Evolutionary conservation across 2,797 vertebrate genomes (phyloP), one percentile per base, ranked within the genome.

Genomic region (Fistularia tabacaria): DNA sequence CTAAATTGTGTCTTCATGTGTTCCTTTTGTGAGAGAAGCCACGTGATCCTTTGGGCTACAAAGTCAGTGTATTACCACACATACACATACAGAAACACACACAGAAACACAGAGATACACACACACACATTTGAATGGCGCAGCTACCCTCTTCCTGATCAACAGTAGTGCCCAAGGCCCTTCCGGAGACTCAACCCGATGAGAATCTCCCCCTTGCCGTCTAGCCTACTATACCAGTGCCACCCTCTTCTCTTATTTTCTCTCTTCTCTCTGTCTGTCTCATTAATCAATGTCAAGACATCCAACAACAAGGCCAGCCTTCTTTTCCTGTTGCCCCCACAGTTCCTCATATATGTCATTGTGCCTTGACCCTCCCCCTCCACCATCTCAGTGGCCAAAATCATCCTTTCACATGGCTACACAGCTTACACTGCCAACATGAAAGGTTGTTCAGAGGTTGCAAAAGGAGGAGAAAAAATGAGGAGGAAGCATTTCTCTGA

Each of bases 211-310:
- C 14, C 14, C 43, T 45, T 45, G 11, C 43, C 10, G 48, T 73
- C 72, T 82, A 64, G 75, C 53, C 68, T 76, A 72, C 73, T 73
- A 77, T 61, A 82, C 81, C 73, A 85, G 25, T 80, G 76, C 80
- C 73, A 85, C 76, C 82, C 76, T 73, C 77, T 66, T 85, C 77
- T 84, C 80, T 82, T 73, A 81, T 79, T 84, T 80, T 83, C 80
- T 80, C 58, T 76, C 67, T 77, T 66, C 54, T 72, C 58, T 76
- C 88, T 83, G 92, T 90, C 90, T 90, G 87, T 90, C 94, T 97
- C 97, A 97, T 98, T 98, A 98, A 98, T 99, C 97, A 98, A 95
- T 89, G 94, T 98, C 96, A 97, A 90, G 91, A 90, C 87, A 88
- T 90, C 88, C 87, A 88, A 91, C 93, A 97, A 99, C 94, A 97